Evolutionary conservation across 2,888 invertebrate genomes (phyloP).

Genomic region (Autographa gamma): DNA sequence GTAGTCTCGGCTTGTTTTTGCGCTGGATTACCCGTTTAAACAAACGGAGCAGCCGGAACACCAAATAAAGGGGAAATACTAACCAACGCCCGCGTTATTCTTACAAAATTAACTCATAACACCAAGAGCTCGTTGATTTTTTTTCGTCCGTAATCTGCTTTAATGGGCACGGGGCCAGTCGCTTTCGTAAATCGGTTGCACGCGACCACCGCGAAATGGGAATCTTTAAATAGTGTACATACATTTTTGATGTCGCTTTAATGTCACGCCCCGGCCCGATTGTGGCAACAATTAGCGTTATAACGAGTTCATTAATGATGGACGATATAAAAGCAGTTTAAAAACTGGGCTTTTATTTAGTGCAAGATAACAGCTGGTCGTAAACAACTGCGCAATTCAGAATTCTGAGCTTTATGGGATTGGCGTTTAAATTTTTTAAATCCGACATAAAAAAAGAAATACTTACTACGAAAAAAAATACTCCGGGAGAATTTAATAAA

Average conservation of each 20-base stretch:
- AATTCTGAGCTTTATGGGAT: constrained; percentile 44
- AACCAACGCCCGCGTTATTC: constrained; percentile 85
- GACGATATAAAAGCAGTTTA: constrained; percentile 58
- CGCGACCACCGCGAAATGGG: constrained; percentile 83
- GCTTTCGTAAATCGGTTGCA: constrained; percentile 84
- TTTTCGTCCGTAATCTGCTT: constrained; percentile 86
- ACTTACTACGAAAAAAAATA: constrained; percentile 63
- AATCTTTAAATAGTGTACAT: constrained; percentile 86
- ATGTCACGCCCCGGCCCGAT: constrained; percentile 80
- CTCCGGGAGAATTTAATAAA: constrained; percentile 80
- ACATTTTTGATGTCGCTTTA: constrained; percentile 86
- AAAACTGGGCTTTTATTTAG: constrained; percentile 60
- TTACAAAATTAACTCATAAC: constrained; percentile 89
- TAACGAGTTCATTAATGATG: constrained; percentile 83
- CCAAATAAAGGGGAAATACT: constrained; percentile 86
- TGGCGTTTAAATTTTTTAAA: constrained; percentile 48
- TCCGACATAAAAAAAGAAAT: constrained; percentile 58
- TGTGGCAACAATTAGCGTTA: constrained; percentile 85
- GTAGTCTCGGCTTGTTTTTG: constrained; percentile 79
- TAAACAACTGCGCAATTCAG: constrained; percentile 45
- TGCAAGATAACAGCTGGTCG: constrained; percentile 57
- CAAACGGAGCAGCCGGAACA: constrained; percentile 83
- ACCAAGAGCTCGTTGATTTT: constrained; percentile 85
- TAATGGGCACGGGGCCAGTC: constrained; percentile 88
- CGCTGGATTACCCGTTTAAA: constrained; percentile 86